A percentile compares a stretch with the other conserved stretches of the same genome.
Conservation (phyloP, 1,140 invertebrate genomes). For the Drosophila kohkoa region DNA sequence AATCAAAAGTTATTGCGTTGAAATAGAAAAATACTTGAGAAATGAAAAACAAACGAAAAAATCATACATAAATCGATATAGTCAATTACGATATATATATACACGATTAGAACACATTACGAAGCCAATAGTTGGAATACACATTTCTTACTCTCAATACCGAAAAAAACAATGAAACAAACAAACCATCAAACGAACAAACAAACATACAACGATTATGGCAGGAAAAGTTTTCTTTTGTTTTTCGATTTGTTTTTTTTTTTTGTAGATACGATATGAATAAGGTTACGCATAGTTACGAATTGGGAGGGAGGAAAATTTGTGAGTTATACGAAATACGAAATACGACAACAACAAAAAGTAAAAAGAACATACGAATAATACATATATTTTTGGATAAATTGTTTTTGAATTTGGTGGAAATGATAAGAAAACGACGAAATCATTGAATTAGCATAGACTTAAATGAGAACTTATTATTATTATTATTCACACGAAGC, state of each 20-base stretch:
- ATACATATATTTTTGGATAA: conserved; percentile 20
- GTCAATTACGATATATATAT: conserved; percentile 40
- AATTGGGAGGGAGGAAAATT: conserved; percentile 16
- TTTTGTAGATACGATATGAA: conserved; percentile 31
- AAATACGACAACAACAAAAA: conserved; percentile 49
- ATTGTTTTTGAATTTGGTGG: conserved; percentile 57
- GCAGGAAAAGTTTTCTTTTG: conserved; percentile 55
- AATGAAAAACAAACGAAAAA: conserved; percentile 21
- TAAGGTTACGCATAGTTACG: conserved; percentile 38
- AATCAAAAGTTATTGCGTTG: conserved; percentile 2
- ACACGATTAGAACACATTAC: conserved; percentile 72
- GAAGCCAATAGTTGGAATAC: conserved; percentile 77
- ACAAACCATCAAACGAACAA: conserved; percentile 71
- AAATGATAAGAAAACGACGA: conserved; percentile 37
- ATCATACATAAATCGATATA: conserved; percentile 34
- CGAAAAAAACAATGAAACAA: conserved; percentile 66
- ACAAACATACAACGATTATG: conserved; percentile 77
- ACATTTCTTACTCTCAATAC: conserved; percentile 72
- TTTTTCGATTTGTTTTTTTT: conserved; percentile 7
- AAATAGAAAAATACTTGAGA: neutral
- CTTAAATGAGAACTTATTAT: conserved; percentile 16
- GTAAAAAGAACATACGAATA: conserved; percentile 33
- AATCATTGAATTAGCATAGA: conserved; percentile 24
- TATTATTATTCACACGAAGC: conserved; percentile 18
- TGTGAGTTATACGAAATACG: conserved; percentile 48